Evolutionary conservation across 1,140 invertebrate genomes (phyloP), one percentile per base, ranked within the genome.

Genomic region (Diabrotica undecimpunctata): DNA sequence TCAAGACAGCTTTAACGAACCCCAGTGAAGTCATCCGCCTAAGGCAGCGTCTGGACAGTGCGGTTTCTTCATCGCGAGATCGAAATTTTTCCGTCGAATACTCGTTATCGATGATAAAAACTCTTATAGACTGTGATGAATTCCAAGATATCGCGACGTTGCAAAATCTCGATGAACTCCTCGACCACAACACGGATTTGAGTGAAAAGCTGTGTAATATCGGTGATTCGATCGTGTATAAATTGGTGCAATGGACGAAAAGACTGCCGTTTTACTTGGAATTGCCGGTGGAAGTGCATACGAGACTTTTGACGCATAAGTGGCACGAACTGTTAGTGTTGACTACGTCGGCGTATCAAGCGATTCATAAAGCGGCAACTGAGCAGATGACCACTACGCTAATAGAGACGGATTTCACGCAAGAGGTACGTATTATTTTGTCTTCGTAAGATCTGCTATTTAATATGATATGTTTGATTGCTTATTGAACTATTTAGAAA

Each of bases 171-270:
- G 91, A 94, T 69, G 92, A 96, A 76, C 85, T 96, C 71, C 83
- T 95, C 67, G 92, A 95, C 79, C 90, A 94, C 77, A 93, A 93
- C 76, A 91, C 91, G 67, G 92, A 95, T 79, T 87, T 96, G 68
- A 93, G 92, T 68, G 91, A 95, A 73, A 95, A 95, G 79, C 83
- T 97, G 74, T 96, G 93, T 84, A 92, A 94, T 79, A 95, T 97
- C 77, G 94, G 94, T 55, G 95, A 97, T 82, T 95, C 93, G 58
- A 96, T 97, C 76, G 94, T 97, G 46, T 94, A 95, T 83, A 96
- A 97, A 81, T 87, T 98, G 81, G 95, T 98, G 64, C 94, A 97
- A 81, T 99, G 96, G 96, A 98, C 96, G 71, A 97, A 97, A 81
- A 88, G 95, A 79, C 82, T 99, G 79, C 96, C 96, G 39, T 98